Evolutionary conservation across 2,113 vertebrate genomes (phyloP).

Genomic region (Nothocercus julius): DNA sequence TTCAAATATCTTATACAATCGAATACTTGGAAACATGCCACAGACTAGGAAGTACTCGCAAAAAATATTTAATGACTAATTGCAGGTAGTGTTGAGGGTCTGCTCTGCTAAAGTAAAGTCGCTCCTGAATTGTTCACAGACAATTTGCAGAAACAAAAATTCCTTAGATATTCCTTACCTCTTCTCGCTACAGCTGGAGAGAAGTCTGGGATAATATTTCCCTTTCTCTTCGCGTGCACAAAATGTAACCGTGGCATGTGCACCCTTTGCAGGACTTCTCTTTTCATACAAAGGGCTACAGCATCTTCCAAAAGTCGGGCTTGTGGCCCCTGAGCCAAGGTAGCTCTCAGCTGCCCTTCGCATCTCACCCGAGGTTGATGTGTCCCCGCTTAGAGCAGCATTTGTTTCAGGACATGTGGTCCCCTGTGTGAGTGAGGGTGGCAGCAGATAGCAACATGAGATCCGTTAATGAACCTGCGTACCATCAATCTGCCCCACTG

Average conservation of each 20-base stretch:
- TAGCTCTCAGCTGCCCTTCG: neutral
- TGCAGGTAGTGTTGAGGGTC: neutral
- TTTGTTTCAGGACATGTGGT: slow-evolving; percentile 39
- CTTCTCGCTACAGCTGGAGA: neutral
- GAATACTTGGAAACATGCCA: neutral
- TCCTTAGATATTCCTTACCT: neutral
- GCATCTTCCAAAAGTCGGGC: neutral
- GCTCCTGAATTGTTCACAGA: neutral
- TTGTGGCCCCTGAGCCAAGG: neutral
- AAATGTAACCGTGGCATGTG: neutral
- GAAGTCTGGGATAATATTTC: neutral
- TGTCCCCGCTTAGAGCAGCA: neutral
- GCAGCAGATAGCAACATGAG: slow-evolving; percentile 23
- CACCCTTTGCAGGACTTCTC: neutral
- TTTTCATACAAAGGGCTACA: fast-evolving
- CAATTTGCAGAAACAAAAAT: neutral
- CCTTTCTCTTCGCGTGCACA: neutral
- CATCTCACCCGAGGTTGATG: neutral
- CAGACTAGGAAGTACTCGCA: neutral
- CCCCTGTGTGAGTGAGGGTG: slow-evolving; percentile 6
- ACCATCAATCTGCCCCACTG: slow-evolving; percentile 32
- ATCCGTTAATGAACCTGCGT: slow-evolving; percentile 24
- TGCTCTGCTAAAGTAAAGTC: neutral
- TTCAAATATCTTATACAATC: neutral
- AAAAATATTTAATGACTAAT: neutral